phyloP scores from a whole-genome alignment of 1,140 invertebrate genomes.

The Stegodyphus dumicola region DNA sequence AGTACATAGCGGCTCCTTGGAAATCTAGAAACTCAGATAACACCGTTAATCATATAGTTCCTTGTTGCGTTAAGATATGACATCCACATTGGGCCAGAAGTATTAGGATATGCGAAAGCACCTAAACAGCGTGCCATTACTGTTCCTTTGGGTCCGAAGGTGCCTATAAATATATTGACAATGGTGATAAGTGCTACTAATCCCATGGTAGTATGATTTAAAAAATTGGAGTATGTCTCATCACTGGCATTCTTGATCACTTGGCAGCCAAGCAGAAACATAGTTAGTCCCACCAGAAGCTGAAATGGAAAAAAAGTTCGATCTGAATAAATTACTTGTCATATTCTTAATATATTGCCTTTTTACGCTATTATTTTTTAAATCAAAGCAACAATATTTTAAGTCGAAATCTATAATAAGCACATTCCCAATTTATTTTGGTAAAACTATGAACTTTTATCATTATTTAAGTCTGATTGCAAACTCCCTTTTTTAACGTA shows the following conservation, averaged over 20 bases:
- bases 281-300: conserved; percentile 32
- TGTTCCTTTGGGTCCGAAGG: conserved; percentile 71
- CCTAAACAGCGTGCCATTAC: conserved; percentile 32
- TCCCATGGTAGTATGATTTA: conserved; percentile 74
- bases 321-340: neutral
- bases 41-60: neutral
- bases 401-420: too few relatives aligned
- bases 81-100: neutral
- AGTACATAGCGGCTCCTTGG: too few relatives aligned
- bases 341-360: too few relatives aligned
- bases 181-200: conserved; percentile 79
- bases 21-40: too few relatives aligned
- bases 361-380: too few relatives aligned
- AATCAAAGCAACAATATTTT: too few relatives aligned
- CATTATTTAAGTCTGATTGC: too few relatives aligned
- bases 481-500: too few relatives aligned
- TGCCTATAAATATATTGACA: conserved; percentile 81
- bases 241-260: conserved; percentile 14
- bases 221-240: conserved; percentile 59
- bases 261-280: conserved; percentile 45
- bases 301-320: neutral
- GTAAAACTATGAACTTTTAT: too few relatives aligned
- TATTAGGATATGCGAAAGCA: conserved; percentile 38
- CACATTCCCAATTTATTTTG: too few relatives aligned
- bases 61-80: conserved; percentile 21